A percentile compares a stretch with the other conserved stretches of the same genome.
phyloP scores from a whole-genome alignment of 2,888 invertebrate genomes.

The Orthosia gothica region DNA sequence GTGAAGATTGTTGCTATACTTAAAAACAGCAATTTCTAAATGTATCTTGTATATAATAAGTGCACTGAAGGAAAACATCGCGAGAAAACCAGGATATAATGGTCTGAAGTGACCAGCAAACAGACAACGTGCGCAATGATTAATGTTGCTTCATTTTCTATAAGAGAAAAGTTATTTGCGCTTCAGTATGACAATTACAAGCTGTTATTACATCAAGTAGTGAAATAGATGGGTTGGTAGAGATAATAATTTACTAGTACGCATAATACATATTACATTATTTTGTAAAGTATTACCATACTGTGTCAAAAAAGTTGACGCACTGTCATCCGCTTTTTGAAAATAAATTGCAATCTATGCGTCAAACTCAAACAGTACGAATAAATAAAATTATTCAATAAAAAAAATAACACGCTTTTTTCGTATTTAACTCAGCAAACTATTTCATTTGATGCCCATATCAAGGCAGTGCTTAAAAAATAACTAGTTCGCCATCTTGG shows the following conservation, averaged over 20 bases:
- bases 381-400: no score
- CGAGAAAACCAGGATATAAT: constrained; percentile 37
- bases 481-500: no score
- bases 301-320: no score
- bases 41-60: constrained; percentile 26
- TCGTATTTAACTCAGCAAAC: no score
- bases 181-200: constrained; percentile 34
- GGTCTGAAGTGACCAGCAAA: constrained; percentile 46
- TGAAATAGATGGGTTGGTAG: not conserved
- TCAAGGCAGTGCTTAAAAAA: no score
- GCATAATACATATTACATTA: no score
- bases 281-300: no score
- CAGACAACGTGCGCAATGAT: constrained; percentile 19
- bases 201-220: constrained; percentile 23
- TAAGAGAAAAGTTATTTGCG: constrained; percentile 24
- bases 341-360: no score
- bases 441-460: no score
- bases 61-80: constrained; percentile 37
- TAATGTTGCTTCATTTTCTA: constrained; percentile 32
- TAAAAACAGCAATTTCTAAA: constrained; percentile 5
- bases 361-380: no score
- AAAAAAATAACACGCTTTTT: no score
- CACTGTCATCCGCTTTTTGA: no score
- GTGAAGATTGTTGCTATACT: not conserved
- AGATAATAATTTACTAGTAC: not conserved